phyloP scores from a whole-genome alignment of 2,888 invertebrate species.

The Idaea aversata region DNA sequence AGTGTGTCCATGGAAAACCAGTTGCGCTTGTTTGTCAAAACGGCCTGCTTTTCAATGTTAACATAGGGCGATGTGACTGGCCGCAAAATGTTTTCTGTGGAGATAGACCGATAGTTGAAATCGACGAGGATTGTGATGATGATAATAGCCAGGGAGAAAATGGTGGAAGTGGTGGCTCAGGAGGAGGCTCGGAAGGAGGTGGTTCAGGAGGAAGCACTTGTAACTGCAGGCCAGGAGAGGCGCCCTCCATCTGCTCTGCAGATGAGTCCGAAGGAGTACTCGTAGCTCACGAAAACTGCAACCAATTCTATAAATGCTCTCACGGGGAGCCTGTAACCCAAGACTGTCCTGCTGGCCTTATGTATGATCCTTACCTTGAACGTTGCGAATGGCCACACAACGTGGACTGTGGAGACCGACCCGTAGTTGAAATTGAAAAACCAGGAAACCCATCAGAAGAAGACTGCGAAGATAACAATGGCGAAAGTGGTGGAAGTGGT shows the following conservation, averaged over 20 bases:
- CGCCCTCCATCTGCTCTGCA: constrained; percentile 31
- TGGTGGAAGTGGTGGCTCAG: constrained; percentile 3
- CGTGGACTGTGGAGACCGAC: constrained; percentile 37
- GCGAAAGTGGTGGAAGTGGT: constrained; percentile 11
- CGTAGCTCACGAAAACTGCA: constrained; percentile 33
- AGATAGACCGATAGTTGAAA: constrained; percentile 28
- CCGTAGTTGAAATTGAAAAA: constrained; percentile 26
- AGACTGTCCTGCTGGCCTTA: constrained; percentile 23
- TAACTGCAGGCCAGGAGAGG: constrained; percentile 28
- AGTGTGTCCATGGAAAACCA: constrained; percentile 32
- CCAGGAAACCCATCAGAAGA: neutral
- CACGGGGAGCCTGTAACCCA: constrained; percentile 24
- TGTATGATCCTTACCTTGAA: constrained; percentile 31
- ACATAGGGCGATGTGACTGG: constrained; percentile 37
- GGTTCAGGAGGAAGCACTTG: constrained; percentile 15
- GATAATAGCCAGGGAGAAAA: constrained; percentile 6
- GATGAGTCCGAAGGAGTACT: neutral
- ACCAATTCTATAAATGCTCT: constrained; percentile 27
- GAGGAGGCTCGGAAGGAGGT: constrained; percentile 9
- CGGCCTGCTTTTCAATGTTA: constrained; percentile 31
- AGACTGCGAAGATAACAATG: constrained; percentile 10
- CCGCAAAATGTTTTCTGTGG: constrained; percentile 38
- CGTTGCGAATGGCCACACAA: constrained; percentile 37
- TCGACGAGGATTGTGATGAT: constrained; percentile 11
- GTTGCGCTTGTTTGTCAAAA: constrained; percentile 26